Evolutionary conservation across 1,140 invertebrate genomes (phyloP).

Genomic region (Bombus breviceps): DNA sequence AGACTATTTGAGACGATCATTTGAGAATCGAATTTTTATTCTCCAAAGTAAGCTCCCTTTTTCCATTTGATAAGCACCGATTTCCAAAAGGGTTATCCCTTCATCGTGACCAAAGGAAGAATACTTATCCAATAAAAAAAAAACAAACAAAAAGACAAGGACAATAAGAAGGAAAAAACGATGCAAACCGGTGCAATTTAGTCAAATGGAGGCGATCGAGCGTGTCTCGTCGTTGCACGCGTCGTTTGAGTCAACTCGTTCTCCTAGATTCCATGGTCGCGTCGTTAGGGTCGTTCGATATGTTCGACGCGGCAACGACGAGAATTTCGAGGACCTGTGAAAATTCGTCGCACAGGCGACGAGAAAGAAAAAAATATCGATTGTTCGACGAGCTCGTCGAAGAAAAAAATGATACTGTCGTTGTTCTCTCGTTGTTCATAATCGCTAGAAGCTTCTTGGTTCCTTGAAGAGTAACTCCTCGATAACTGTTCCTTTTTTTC

Average conservation of each 20-base stretch:
- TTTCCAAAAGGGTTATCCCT: neutral
- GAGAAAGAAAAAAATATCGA: neutral
- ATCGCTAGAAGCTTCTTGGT: slow-evolving; percentile 17
- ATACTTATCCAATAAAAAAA: neutral
- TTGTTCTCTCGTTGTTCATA: slow-evolving; percentile 15
- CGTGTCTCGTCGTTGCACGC: slow-evolving; percentile 14
- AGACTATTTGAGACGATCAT: neutral
- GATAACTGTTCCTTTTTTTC: neutral
- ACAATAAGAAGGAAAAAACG: too few relatives aligned
- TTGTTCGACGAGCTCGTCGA: neutral
- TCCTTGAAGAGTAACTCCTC: neutral
- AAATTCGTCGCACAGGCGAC: neutral
- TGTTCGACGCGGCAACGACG: neutral
- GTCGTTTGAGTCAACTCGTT: neutral
- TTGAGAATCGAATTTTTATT: slow-evolving; percentile 6
- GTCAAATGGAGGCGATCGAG: slow-evolving; percentile 22
- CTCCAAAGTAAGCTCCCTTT: neutral
- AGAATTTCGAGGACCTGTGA: neutral
- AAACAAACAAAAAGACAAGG: too few relatives aligned
- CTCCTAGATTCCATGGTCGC: neutral
- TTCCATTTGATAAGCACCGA: neutral
- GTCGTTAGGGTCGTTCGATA: too few relatives aligned
- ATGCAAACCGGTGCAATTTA: neutral
- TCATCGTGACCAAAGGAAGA: too few relatives aligned
- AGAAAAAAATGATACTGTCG: neutral